Evolutionary conservation across 1,140 invertebrate species (phyloP).

Genomic region (Luehdorfia chinensis): DNA sequence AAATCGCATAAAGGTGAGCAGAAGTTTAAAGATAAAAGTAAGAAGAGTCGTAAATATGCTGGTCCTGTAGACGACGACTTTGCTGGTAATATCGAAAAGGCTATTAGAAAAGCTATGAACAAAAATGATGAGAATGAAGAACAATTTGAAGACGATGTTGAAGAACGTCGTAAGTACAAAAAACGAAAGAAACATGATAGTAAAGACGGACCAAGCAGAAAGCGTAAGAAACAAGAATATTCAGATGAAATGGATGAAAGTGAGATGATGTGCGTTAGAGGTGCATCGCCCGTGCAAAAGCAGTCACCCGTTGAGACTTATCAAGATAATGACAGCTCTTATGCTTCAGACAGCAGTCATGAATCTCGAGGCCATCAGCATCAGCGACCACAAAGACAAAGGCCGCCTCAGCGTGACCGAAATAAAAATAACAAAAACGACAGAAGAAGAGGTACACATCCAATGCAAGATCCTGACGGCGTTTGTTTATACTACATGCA

Average conservation of each 20-base stretch:
- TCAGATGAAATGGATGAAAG: slow-evolving; percentile 84
- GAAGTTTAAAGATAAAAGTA: slow-evolving; percentile 63
- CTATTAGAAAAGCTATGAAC: slow-evolving; percentile 82
- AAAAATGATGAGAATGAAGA: slow-evolving; percentile 75
- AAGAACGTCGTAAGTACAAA: slow-evolving; percentile 68
- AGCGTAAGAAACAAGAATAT: slow-evolving; percentile 75
- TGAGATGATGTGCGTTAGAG: slow-evolving; percentile 87
- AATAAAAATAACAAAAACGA: slow-evolving; percentile 64
- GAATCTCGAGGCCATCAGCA: slow-evolving; percentile 62
- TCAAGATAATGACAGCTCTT: slow-evolving; percentile 68
- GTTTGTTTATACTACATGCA: slow-evolving; percentile 91
- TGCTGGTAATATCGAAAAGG: slow-evolving; percentile 86
- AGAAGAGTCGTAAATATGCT: slow-evolving; percentile 58
- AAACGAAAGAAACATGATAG: slow-evolving; percentile 73
- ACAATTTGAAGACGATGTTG: slow-evolving; percentile 75
- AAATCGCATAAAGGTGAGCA: slow-evolving; percentile 63
- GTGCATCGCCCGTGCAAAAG: slow-evolving; percentile 80
- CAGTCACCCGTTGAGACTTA: slow-evolving; percentile 40
- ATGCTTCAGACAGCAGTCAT: slow-evolving; percentile 77
- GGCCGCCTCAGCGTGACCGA: slow-evolving; percentile 62
- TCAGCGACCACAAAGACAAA: slow-evolving; percentile 49
- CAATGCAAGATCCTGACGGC: slow-evolving; percentile 80
- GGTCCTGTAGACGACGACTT: slow-evolving; percentile 82
- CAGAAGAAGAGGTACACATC: slow-evolving; percentile 63
- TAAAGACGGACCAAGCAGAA: slow-evolving; percentile 60